Evolutionary conservation across 2,113 vertebrate species (phyloP).

Genomic region (Benitochromis conjunctus): DNA sequence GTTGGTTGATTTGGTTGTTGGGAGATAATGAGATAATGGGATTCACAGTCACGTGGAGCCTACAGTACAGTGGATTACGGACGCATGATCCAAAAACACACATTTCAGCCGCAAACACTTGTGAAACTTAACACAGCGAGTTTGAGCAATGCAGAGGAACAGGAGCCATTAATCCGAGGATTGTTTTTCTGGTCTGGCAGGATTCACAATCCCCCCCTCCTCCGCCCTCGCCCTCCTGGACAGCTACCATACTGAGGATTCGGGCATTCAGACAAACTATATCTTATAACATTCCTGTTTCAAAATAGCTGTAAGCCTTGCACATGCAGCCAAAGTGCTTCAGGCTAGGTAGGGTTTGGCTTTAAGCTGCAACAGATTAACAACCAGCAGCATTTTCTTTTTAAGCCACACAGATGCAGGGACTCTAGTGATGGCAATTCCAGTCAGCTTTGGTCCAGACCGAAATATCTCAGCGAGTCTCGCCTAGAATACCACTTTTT

Average conservation of each 20-base stretch:
- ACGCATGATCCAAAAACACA: constrained; percentile 3
- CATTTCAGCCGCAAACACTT: constrained; percentile 3
- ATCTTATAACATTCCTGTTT: not conserved
- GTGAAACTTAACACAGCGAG: constrained; percentile 8
- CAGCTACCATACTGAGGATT: not conserved
- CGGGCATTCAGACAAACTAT: constrained; percentile 11
- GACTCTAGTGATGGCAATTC: not conserved
- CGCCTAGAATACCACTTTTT: not conserved
- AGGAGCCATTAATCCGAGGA: constrained; percentile 20
- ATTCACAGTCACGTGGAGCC: constrained; percentile 24
- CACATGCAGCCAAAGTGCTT: not conserved
- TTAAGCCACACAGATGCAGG: not conserved
- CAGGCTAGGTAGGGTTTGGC: not conserved
- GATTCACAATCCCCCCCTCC: constrained; percentile 5
- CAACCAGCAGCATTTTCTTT: not conserved
- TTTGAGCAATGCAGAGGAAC: not conserved
- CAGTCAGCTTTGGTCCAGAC: not conserved
- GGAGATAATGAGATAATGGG: constrained; percentile 48
- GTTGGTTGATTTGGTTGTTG: constrained; percentile 2
- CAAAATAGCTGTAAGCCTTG: not conserved
- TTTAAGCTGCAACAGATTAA: not conserved
- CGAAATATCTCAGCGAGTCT: not conserved
- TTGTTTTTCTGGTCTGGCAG: constrained; percentile 37
- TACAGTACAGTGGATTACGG: not conserved
- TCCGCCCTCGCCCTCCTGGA: not conserved